A percentile compares a stretch with the other conserved stretches of the same genome.
phyloP scores from a whole-genome alignment of 2,888 invertebrate genomes.

The Hermaeophaga mercurialis region DNA sequence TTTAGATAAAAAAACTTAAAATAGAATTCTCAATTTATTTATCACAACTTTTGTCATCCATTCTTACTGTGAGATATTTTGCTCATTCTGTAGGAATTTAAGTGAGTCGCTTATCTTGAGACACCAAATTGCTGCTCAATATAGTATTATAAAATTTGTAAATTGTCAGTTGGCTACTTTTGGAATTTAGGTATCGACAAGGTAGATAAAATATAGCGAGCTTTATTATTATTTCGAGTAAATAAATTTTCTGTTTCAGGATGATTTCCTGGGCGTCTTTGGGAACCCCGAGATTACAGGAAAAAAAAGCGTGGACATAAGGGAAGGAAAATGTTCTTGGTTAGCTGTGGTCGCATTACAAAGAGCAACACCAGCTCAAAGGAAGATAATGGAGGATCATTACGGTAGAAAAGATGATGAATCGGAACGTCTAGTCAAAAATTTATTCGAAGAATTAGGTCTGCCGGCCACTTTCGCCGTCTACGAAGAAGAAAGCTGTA shows the following conservation, averaged over 20 bases:
- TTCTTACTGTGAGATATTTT: no score
- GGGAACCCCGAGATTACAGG: constrained; percentile 86
- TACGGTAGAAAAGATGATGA: constrained; percentile 74
- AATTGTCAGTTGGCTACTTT: no score
- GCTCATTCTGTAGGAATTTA: no score
- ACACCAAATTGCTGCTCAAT: no score
- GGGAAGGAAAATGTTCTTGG: constrained; percentile 97
- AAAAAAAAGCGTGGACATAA: constrained; percentile 89
- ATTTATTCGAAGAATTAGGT: constrained; percentile 77
- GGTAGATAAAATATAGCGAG: no score
- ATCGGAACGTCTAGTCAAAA: constrained; percentile 71
- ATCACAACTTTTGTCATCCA: no score
- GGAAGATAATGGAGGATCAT: constrained; percentile 73
- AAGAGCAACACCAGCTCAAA: constrained; percentile 72
- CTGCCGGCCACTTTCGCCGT: constrained; percentile 76
- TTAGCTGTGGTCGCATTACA: constrained; percentile 87
- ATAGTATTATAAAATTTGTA: no score
- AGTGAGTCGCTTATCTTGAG: no score
- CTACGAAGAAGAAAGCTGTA: constrained; percentile 84
- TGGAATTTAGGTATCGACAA: no score
- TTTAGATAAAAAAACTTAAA: no score
- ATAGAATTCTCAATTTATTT: no score
- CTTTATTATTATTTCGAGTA: neutral
- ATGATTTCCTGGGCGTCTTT: constrained; percentile 90
- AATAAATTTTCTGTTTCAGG: constrained; percentile 59